These are phyloP conservation scores for Oreochromis mossambicus DNA, from an alignment of 2,797 vertebrate genomes.

Conservation along the genomic window DNA sequence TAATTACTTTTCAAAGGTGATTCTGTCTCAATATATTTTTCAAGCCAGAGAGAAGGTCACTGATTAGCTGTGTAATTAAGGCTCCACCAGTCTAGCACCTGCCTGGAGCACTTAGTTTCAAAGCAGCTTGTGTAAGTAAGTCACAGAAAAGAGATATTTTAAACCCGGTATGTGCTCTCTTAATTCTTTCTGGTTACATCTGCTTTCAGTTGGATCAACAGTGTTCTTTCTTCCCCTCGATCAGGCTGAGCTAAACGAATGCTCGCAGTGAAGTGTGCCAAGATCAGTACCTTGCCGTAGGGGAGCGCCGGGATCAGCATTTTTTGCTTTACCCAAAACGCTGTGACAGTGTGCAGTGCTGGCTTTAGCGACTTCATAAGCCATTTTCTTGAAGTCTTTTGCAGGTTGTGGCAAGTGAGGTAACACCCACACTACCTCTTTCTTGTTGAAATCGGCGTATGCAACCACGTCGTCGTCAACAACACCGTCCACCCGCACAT, in stretches of 20 bases:
- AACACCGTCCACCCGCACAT: neutral
- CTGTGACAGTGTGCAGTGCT: neutral
- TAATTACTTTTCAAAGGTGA: neutral
- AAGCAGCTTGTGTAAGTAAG: neutral
- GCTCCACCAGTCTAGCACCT: neutral
- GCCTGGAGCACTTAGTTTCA: neutral
- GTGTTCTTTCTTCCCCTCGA: neutral
- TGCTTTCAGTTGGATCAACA: neutral
- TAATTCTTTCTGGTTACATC: neutral
- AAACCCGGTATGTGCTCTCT: neutral
- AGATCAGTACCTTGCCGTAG: neutral
- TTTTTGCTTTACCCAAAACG: neutral
- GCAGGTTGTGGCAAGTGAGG: neutral
- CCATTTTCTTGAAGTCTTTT: neutral
- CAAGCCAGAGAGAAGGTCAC: neutral
- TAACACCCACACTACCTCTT: neutral
- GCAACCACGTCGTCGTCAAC: neutral
- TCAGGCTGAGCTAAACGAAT: neutral
- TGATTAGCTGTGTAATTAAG: neutral
- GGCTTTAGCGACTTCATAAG: neutral
- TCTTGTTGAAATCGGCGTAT: constrained; percentile 1
- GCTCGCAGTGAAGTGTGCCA: neutral
- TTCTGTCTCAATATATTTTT: neutral
- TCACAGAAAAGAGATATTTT: neutral
- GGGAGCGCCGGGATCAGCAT: neutral